Evolutionary conservation across 2,113 vertebrate species (phyloP).

Genomic region (Aptenodytes forsteri): DNA sequence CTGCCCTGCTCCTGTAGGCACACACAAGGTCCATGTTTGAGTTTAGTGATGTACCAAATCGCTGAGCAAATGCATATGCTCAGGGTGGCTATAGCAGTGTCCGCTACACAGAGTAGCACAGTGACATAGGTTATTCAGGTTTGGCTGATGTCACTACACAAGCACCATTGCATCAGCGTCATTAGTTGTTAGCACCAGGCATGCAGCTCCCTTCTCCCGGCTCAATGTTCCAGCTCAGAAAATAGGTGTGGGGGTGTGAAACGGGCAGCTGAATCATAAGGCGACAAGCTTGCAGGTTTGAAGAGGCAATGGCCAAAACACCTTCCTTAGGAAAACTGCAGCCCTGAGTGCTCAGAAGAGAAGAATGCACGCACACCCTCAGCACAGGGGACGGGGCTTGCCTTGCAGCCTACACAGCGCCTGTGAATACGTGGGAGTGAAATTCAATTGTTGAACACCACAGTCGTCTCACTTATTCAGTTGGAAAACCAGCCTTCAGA

Average conservation of each 20-base stretch:
- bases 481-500: constrained; percentile 2
- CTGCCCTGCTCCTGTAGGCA: neutral
- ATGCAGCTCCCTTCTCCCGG: neutral
- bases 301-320: neutral
- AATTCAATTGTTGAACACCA: neutral
- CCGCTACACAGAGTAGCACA: rapidly evolving
- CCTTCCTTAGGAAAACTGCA: neutral
- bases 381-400: neutral
- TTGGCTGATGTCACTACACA: neutral
- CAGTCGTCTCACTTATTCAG: neutral
- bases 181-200: neutral
- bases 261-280: neutral
- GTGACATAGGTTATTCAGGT: neutral
- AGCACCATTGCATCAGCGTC: neutral
- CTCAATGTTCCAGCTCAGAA: neutral
- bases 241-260: neutral
- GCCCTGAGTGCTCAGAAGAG: neutral
- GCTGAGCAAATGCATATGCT: neutral
- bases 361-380: neutral
- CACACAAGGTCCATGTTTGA: neutral
- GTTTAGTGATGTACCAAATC: neutral
- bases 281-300: neutral
- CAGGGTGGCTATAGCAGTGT: neutral
- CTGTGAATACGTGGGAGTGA: neutral
- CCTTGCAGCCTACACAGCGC: neutral